Conservation (phyloP, 2,797 vertebrate species). For the Pangasius macronema region DNA sequence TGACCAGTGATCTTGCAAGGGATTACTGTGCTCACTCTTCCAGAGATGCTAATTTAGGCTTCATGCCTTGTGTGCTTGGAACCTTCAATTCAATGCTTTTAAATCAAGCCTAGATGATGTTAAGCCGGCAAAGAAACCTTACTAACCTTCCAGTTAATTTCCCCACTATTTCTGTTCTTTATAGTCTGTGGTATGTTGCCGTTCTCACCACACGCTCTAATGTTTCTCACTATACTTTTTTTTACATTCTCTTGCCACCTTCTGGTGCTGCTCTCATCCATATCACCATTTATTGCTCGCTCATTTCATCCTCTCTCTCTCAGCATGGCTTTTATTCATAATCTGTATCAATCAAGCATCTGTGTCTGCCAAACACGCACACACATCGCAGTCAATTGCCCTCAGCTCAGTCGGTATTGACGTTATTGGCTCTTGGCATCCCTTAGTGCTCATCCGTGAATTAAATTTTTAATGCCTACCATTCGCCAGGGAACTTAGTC, state of each 20-base stretch:
- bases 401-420: constrained; percentile 45
- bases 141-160: background rate
- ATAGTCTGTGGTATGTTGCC: background rate
- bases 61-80: background rate
- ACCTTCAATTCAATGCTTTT: background rate
- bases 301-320: constrained; percentile 19
- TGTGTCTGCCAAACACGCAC: constrained; percentile 39
- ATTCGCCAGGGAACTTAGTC: constrained; percentile 37
- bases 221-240: constrained; percentile 24
- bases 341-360: constrained; percentile 58
- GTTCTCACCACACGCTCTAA: background rate
- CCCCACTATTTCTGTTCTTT: background rate
- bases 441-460: constrained; percentile 51
- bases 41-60: background rate
- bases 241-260: constrained; percentile 6
- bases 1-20: background rate
- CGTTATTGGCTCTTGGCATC: constrained; percentile 47
- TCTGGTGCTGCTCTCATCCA: constrained; percentile 26
- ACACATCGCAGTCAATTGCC: constrained; percentile 48
- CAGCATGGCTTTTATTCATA: constrained; percentile 39
- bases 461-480: constrained; percentile 60
- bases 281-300: constrained; percentile 17
- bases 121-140: background rate
- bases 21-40: background rate
- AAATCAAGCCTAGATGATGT: background rate